Evolutionary conservation across 2,113 vertebrate genomes (phyloP), one percentile per base, ranked within the genome.

Genomic region (Casuarius casuarius): DNA sequence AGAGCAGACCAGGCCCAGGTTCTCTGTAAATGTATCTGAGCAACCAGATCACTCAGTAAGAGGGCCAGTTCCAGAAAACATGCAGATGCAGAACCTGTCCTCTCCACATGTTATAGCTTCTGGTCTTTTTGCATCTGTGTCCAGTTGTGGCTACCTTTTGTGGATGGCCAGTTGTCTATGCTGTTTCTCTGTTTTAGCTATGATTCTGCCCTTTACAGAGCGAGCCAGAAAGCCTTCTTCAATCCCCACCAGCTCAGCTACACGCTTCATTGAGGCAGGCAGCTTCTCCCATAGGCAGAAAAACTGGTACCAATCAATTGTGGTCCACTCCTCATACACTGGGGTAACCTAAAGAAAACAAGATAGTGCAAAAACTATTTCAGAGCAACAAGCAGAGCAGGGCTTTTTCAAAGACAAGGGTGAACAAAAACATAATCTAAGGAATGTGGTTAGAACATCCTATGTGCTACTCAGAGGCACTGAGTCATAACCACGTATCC

Each of bases 281-380:
- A 99, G 96, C 95, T 99, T 98, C 89, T 99, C 99, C 99, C 99
- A 99, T 31, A 99, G 96, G 95, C 99, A 99, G 96, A 99, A 99
- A 95, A 99, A 99, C 95, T 99, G 98, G 94, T 99, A 99, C 99
- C 99, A 99, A 81, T 99, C 99, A 91, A 99, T 99, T 77, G 98
- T 98, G 8, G 98, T 98, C 99, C 99, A 99, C 49, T 99, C 99
- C n/a, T 99, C 99, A 42, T 99, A 99, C 81, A 99, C 90, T 10
- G 99, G 99, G 23, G 99, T 99, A 94, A 99, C 98, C 99, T 99
- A 81, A 84, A 85, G 52, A 65, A 95, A 93, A 49, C 7, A 81
- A 89, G 19, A 71, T 21, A 77, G 67, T 26, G 19, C n/a, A 68
- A 92, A 91, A 86, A 20, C 3, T 38, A 4, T 52, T 94, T 88